Percentiles rank a stretch among this genome's conserved stretches.
These are phyloP conservation scores for Atlantisia rogersi DNA, from an alignment of 2,113 vertebrate species.

Conservation along the genomic window DNA sequence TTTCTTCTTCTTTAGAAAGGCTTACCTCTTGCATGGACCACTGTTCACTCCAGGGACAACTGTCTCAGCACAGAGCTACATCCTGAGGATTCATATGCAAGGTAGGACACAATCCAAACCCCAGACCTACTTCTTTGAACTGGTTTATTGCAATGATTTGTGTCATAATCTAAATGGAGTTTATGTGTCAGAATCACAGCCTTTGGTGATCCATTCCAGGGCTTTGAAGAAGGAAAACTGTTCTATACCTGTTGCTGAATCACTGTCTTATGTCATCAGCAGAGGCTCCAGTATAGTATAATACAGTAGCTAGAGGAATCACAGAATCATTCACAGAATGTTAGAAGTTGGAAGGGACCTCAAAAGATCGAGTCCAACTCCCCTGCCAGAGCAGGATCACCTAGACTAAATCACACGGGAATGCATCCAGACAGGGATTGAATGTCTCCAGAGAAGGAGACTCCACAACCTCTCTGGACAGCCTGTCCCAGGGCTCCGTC, in stretches of 20 bases:
- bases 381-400: too few relatives aligned
- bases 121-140: not conserved
- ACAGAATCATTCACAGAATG: too few relatives aligned
- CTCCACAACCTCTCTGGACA: too few relatives aligned
- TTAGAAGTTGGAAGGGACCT: too few relatives aligned
- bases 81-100: not conserved
- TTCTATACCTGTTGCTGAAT: not conserved
- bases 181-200: not conserved
- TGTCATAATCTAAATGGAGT: not conserved
- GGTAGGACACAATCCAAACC: not conserved
- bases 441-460: too few relatives aligned
- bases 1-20: not conserved
- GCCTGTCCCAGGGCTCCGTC: too few relatives aligned
- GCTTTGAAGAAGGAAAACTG: not conserved
- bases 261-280: not conserved
- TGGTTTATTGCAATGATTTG: not conserved
- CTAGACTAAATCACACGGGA: too few relatives aligned
- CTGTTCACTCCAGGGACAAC: not conserved
- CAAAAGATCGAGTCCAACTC: too few relatives aligned
- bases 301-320: not conserved
- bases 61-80: not conserved
- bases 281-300: not conserved
- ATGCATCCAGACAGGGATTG: too few relatives aligned
- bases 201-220: not conserved
- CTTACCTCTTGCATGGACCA: fast-evolving